Evolutionary conservation across 2,113 vertebrate species (phyloP).

Genomic region (Sprattus sprattus): DNA sequence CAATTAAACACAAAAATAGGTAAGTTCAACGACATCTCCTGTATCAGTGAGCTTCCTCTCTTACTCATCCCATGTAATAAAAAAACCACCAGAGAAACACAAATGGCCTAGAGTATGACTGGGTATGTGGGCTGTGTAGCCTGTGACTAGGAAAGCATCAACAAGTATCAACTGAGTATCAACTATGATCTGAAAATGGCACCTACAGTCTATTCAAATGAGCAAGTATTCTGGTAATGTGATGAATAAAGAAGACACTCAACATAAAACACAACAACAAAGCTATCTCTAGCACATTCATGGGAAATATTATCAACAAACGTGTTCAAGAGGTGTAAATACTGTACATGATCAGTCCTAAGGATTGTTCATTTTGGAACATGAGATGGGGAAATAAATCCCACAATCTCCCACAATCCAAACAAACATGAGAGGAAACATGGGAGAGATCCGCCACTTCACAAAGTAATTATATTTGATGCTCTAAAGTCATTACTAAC

Average conservation of each 20-base stretch:
- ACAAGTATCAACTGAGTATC: neutral
- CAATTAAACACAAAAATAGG: constrained; percentile 99
- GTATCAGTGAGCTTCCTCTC: constrained; percentile 63
- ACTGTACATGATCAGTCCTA: neutral
- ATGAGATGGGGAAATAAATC: neutral
- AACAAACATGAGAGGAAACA: constrained; percentile 58
- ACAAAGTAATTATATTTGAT: constrained; percentile 65
- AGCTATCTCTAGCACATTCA: neutral
- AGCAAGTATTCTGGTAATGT: neutral
- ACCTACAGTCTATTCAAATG: neutral
- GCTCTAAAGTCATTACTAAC: constrained; percentile 69
- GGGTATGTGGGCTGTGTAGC: neutral
- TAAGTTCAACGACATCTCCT: constrained; percentile 82
- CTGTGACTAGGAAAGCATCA: neutral
- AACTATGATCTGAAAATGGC: neutral
- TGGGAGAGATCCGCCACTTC: constrained; percentile 53
- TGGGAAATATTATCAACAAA: neutral
- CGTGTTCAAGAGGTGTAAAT: neutral
- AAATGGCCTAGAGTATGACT: neutral
- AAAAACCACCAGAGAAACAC: neutral
- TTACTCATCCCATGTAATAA: constrained; percentile 81
- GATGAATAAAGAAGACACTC: neutral
- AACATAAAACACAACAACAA: neutral
- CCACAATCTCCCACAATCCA: constrained; percentile 51
- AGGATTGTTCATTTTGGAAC: neutral